Percentiles rank a stretch among this genome's conserved stretches.
Conservation (phyloP, 2,888 invertebrate genomes). For the Apodemia duryi region DNA sequence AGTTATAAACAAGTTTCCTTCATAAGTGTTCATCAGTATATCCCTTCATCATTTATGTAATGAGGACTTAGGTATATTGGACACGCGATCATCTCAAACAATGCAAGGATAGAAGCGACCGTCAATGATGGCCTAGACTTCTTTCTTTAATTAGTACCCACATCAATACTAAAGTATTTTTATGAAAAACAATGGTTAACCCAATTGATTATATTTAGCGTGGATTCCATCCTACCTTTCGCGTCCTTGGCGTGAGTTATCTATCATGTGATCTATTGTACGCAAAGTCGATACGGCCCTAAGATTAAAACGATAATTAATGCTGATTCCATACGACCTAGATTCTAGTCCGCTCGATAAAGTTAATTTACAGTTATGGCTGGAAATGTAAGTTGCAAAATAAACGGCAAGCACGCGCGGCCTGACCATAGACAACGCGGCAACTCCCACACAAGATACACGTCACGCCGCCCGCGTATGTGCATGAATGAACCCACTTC, state of each 20-base stretch:
- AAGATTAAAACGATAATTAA: constrained; percentile 78
- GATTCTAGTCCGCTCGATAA: constrained; percentile 72
- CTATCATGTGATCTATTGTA: constrained; percentile 79
- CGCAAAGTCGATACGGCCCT: constrained; percentile 68
- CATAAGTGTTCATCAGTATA: constrained; percentile 47
- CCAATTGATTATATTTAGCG: constrained; percentile 53
- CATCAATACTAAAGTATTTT: constrained; percentile 57
- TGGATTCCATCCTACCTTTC: constrained; percentile 55
- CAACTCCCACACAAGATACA: constrained; percentile 58
- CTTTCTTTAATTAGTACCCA: constrained; percentile 70
- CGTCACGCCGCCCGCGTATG: constrained; percentile 39
- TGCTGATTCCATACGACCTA: constrained; percentile 80
- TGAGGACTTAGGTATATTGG: constrained; percentile 63
- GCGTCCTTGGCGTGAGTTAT: constrained; percentile 74
- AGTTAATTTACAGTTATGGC: constrained; percentile 78
- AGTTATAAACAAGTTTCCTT: constrained; percentile 56
- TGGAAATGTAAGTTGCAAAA: constrained; percentile 76
- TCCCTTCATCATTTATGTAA: constrained; percentile 72
- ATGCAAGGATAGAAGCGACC: constrained; percentile 68
- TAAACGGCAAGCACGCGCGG: constrained; percentile 62
- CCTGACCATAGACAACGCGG: constrained; percentile 72
- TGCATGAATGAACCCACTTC: constrained; percentile 55
- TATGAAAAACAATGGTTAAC: constrained; percentile 68
- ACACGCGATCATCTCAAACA: constrained; percentile 72
- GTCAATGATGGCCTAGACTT: constrained; percentile 65